phyloP scores from a whole-genome alignment of 2,113 vertebrate species.

The Psilopogon haemacephalus region DNA sequence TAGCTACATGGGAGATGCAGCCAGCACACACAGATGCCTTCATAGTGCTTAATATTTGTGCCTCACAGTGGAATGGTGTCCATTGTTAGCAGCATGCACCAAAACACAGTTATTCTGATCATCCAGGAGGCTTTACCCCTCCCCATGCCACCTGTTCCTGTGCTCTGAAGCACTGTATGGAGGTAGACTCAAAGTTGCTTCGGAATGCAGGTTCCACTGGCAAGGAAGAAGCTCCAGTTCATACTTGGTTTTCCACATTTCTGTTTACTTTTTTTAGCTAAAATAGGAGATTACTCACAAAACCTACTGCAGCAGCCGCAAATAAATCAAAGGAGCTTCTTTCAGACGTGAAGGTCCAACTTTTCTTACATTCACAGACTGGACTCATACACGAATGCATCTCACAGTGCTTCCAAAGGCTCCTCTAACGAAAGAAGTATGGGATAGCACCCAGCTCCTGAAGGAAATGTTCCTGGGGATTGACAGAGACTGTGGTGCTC shows the following conservation, averaged over 20 bases:
- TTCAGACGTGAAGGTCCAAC: neutral
- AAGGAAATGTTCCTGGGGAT: neutral
- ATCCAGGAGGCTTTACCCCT: neutral
- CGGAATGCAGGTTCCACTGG: neutral
- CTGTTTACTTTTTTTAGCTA: neutral
- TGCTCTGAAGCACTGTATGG: fast-evolving
- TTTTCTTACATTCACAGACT: neutral
- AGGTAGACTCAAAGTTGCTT: neutral
- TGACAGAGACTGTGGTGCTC: neutral
- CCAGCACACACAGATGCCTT: fast-evolving
- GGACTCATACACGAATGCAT: neutral
- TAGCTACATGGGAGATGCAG: neutral
- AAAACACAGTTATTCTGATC: neutral
- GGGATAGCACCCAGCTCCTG: neutral
- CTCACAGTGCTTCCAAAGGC: neutral
- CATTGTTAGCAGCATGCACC: fast-evolving
- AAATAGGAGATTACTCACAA: neutral
- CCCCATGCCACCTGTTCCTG: fast-evolving
- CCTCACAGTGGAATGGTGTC: neutral
- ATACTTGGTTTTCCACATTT: neutral
- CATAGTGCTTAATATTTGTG: neutral
- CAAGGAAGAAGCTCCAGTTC: neutral
- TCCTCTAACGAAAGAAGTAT: neutral
- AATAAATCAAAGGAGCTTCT: neutral
- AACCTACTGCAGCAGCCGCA: neutral